Conservation (phyloP, 2,888 invertebrate genomes). For the Caenorhabditis uteleia region DNA sequence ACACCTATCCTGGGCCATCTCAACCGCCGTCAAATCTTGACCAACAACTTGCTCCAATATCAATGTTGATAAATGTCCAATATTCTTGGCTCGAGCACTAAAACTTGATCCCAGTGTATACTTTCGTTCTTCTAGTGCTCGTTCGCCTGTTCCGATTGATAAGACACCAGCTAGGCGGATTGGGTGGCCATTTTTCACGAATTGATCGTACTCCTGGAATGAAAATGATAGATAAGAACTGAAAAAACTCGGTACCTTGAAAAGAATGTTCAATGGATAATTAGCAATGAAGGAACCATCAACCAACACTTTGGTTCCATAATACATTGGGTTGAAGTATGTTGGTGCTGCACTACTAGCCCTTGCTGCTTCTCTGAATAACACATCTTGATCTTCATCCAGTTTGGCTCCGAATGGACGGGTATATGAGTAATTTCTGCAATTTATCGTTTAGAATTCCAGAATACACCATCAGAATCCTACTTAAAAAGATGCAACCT, state of each 20-base stretch:
- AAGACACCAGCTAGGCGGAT: slow-evolving; percentile 57
- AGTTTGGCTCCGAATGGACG: slow-evolving; percentile 46
- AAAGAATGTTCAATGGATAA: slow-evolving; percentile 62
- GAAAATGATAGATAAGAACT: neutral
- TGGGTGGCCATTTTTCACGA: slow-evolving; percentile 50
- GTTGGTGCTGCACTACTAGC: slow-evolving; percentile 66
- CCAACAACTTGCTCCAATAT: slow-evolving; percentile 66
- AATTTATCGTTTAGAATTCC: no score
- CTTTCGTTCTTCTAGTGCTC: slow-evolving; percentile 37
- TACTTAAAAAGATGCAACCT: slow-evolving; percentile 55
- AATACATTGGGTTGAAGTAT: slow-evolving; percentile 61
- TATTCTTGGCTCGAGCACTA: slow-evolving; percentile 51
- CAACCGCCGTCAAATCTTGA: slow-evolving; percentile 61
- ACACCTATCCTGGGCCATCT: slow-evolving; percentile 61
- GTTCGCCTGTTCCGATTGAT: slow-evolving; percentile 65
- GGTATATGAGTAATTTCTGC: slow-evolving; percentile 58
- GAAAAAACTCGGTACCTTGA: slow-evolving; percentile 42
- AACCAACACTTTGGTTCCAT: slow-evolving; percentile 54
- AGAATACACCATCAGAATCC: neutral
- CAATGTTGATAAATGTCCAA: slow-evolving; percentile 56
- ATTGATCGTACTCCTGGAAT: slow-evolving; percentile 60
- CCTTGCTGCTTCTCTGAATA: slow-evolving; percentile 61
- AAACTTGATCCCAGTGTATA: slow-evolving; percentile 54
- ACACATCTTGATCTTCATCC: slow-evolving; percentile 55
- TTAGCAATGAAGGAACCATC: slow-evolving; percentile 66